phyloP scores from a whole-genome alignment of 2,797 vertebrate genomes.

The Chaunax sp. region DNA sequence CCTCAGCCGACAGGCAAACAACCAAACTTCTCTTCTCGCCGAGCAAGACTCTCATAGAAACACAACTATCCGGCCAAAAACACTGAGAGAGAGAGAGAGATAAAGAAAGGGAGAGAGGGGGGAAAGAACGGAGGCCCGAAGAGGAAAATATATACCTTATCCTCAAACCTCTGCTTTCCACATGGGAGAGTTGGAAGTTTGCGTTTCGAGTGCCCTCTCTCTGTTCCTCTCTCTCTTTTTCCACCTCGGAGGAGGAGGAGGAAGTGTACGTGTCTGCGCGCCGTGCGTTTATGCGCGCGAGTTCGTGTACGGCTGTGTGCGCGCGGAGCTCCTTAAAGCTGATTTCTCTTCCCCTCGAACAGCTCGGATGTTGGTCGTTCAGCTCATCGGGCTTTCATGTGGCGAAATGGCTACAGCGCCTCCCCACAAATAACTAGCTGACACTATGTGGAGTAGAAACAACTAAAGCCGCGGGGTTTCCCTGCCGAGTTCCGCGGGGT shows the following conservation, averaged over 20 bases:
- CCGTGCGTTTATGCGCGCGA: conserved; percentile 60
- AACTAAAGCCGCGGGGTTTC: conserved; percentile 81
- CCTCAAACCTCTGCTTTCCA: conserved; percentile 73
- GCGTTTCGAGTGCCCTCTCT: conserved; percentile 62
- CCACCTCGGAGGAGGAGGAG: conserved; percentile 60
- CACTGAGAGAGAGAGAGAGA: conserved; percentile 32
- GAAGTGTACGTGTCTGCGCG: conserved; percentile 67
- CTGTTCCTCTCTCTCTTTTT: conserved; percentile 38
- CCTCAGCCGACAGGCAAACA: conserved; percentile 80
- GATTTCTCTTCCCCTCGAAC: conserved; percentile 67
- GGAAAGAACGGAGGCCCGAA: conserved; percentile 46
- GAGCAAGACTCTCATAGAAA: conserved; percentile 82
- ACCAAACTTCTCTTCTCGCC: conserved; percentile 84
- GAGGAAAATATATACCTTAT: conserved; percentile 62
- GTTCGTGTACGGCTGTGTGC: conserved; percentile 44
- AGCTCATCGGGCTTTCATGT: conserved; percentile 80
- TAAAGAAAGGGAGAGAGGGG: conserved; percentile 31
- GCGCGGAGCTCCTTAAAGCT: conserved; percentile 74
- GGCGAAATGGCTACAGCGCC: conserved; percentile 86
- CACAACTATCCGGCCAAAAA: conserved; percentile 68
- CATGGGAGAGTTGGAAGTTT: conserved; percentile 84
- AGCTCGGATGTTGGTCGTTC: conserved; percentile 78
- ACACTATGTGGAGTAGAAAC: conserved; percentile 83
- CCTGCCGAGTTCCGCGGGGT: conserved; percentile 83
- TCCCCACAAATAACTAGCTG: conserved; percentile 85